Base-by-base conservation (phyloP, 1,140 invertebrate genomes). In the Olivierus martensii region DNA sequence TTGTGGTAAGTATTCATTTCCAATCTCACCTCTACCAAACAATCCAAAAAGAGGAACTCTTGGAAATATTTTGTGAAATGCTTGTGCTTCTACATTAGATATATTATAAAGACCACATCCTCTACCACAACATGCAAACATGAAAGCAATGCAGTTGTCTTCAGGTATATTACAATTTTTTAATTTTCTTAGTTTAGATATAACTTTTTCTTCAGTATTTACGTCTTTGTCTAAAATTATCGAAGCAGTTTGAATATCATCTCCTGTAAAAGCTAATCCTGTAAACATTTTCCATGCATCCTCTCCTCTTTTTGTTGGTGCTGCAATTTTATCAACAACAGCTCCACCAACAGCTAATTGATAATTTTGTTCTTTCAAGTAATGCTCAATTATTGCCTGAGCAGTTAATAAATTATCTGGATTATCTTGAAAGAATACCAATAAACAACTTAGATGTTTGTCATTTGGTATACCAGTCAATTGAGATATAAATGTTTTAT, bases 21-120 rank as follows among this genome's bases (percentile, higher is more conserved):
- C 77, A 49, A 74, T 73, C 64, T 80, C 78, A 21, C 78, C 78
- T 57, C 73, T 69, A 2, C 77, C 78, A 64, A 77, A 79, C 57
- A 74, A 68, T 1, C 78, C 78, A 45, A 78, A 60, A 3, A 81
- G 58, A 9, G 75, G 73, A 18, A 76, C 70, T 15, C 69, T 65
- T 0, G 78, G 78, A 63, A 79, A 80, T 19, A 72, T 57, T 61
- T 69, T 72, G 49, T 68, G 69, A 60, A 81, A 81, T 7, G 74
- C 65, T n/a, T 56, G 55, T 2, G 75, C 69, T 62, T 81, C 79
- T 2, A 76, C 69, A 59, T 77, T 67, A 9, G 62, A 48, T 14
- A 67, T 61, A 0, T 62, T 21, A 44, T 73, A 69, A 56, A 70
- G 64, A 10, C 55, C 22, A 37, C 46, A 36, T 2, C 76, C 77